These are phyloP conservation scores for Umimayanthus kanabou DNA, from an alignment of 92 coral and sea anemone species.

Conservation along the genomic window DNA sequence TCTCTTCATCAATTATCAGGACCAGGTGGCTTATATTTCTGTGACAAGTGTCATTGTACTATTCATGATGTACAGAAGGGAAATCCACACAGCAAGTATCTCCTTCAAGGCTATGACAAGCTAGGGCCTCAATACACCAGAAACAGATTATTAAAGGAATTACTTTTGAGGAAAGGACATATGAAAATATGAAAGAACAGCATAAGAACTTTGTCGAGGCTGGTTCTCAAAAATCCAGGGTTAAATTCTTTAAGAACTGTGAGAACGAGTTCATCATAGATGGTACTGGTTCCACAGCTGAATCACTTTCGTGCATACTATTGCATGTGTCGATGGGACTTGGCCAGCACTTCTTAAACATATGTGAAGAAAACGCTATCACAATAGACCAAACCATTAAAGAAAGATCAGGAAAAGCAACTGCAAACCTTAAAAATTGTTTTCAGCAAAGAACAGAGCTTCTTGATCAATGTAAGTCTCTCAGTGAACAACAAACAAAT, in stretches of 20 bases:
- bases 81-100: conserved; percentile 36
- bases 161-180: not conserved
- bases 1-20: conserved; percentile 29
- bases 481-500: no score
- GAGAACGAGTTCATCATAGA: conserved; percentile 26
- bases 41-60: conserved; percentile 45
- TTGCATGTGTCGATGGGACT: conserved; percentile 53
- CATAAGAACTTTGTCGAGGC: conserved; percentile 28
- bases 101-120: not conserved
- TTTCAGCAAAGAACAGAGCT: not conserved
- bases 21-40: conserved; percentile 48
- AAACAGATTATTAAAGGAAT: no score
- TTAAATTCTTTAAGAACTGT: conserved; percentile 48
- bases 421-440: not conserved
- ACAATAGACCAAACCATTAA: conserved; percentile 47
- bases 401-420: conserved; percentile 45
- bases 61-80: conserved; percentile 51
- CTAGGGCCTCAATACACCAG: no score
- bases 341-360: conserved; percentile 47
- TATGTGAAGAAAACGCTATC: conserved; percentile 44
- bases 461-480: no score
- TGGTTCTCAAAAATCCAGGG: conserved; percentile 43
- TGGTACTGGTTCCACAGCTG: conserved; percentile 31
- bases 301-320: conserved; percentile 60
- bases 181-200: conserved; percentile 11